Conservation (phyloP, 2,888 invertebrate species). For the Xylota sylvarum region DNA sequence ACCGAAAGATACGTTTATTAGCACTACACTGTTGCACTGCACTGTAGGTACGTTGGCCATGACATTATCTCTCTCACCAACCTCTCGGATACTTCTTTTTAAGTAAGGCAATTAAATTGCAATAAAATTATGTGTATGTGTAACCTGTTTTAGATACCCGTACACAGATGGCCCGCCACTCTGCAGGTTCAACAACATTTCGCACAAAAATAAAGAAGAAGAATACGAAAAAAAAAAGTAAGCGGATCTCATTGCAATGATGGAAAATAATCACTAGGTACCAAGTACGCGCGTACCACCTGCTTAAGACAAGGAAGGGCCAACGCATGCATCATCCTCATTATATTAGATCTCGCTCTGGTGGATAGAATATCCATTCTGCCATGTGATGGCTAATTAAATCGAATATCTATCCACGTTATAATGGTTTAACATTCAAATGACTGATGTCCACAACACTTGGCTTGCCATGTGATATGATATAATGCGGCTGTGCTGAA, state of each 20-base stretch:
- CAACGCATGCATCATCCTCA: constrained; percentile 37
- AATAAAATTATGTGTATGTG: constrained; percentile 63
- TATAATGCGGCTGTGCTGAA: constrained; percentile 41
- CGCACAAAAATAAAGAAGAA: constrained; percentile 18
- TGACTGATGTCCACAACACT: constrained; percentile 65
- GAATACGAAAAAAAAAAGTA: not conserved
- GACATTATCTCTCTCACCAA: constrained; percentile 18
- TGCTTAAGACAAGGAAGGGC: constrained; percentile 12
- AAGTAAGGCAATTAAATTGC: constrained; percentile 73
- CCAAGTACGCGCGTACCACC: constrained; percentile 10
- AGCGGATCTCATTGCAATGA: constrained; percentile 39
- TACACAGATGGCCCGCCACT: constrained; percentile 51
- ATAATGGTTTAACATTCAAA: constrained; percentile 64
- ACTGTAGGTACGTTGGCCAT: constrained; percentile 36
- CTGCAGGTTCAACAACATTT: constrained; percentile 70
- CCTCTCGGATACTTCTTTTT: constrained; percentile 21
- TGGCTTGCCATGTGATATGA: constrained; percentile 53
- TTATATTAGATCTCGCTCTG: constrained; percentile 40
- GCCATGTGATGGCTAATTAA: constrained; percentile 54
- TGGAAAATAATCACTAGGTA: constrained; percentile 30
- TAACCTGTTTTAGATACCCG: constrained; percentile 47
- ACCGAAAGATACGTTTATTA: constrained; percentile 11
- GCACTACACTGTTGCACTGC: constrained; percentile 3
- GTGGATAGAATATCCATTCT: constrained; percentile 21
- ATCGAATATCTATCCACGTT: constrained; percentile 71